A percentile compares a stretch with the other conserved stretches of the same genome.
phyloP scores from a whole-genome alignment of 2,888 invertebrate species.

The Rapana venosa region DNA sequence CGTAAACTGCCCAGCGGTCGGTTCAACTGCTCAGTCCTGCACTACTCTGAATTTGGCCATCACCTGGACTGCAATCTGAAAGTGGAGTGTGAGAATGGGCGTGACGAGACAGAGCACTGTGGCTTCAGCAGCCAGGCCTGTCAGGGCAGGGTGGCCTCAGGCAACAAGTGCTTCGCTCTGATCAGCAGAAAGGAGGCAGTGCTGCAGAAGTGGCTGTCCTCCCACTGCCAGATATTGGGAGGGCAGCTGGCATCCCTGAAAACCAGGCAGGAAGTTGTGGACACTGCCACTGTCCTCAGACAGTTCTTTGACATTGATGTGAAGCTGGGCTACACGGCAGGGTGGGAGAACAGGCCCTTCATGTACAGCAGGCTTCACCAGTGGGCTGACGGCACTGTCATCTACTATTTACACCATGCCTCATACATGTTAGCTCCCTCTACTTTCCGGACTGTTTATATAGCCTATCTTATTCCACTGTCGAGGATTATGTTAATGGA shows the following conservation, averaged over 20 bases:
- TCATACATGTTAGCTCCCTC: neutral
- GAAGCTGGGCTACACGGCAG: neutral
- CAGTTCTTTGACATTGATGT: neutral
- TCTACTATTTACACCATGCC: neutral
- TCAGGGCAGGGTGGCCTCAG: conserved; percentile 5
- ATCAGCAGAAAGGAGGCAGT: neutral
- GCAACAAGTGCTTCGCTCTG: neutral
- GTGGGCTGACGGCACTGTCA: neutral
- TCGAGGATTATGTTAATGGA: no score
- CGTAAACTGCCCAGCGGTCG: neutral
- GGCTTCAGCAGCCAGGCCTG: conserved; percentile 5
- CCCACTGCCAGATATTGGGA: neutral
- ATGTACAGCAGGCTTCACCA: neutral
- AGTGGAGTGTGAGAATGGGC: conserved; percentile 21
- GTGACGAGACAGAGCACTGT: conserved; percentile 26
- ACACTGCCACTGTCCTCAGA: neutral
- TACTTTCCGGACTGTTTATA: neutral
- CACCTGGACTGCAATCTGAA: conserved; percentile 33
- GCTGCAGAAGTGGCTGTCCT: neutral
- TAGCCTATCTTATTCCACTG: neutral
- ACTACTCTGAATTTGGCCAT: neutral
- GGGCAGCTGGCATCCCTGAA: neutral
- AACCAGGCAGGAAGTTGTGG: neutral
- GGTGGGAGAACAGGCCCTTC: neutral
- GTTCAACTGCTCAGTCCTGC: conserved; percentile 22